These are phyloP conservation scores for Stegodyphus dumicola DNA, from an alignment of 1,140 invertebrate species.

Conservation along the genomic window DNA sequence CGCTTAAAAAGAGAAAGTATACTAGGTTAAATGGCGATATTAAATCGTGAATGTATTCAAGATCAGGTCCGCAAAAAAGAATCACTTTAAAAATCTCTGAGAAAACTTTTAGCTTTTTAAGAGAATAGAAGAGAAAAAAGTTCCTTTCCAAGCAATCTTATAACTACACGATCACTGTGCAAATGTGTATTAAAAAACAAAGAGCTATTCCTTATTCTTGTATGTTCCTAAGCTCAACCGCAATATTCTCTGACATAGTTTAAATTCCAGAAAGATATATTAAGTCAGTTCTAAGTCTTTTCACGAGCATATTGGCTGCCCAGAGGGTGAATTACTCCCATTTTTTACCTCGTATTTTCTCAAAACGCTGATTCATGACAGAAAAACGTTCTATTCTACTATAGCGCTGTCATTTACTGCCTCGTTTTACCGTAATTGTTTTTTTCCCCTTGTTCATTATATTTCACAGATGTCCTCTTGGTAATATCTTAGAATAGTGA, in stretches of 20 bases:
- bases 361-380: slow-evolving; percentile 37
- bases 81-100: too few relatives aligned
- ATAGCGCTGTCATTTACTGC: slow-evolving; percentile 14
- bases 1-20: too few relatives aligned
- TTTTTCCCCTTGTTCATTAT: not conserved
- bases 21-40: too few relatives aligned
- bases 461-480: not conserved
- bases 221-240: not conserved
- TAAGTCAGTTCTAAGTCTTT: slow-evolving; percentile 32
- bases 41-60: too few relatives aligned
- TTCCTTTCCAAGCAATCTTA: not conserved
- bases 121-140: too few relatives aligned
- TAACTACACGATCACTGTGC: slow-evolving; percentile 15
- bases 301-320: slow-evolving; percentile 11
- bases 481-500: not conserved
- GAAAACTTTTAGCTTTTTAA: too few relatives aligned
- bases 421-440: slow-evolving; percentile 22
- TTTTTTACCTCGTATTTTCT: slow-evolving; percentile 27
- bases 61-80: too few relatives aligned
- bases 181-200: slow-evolving; percentile 5
- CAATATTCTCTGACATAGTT: slow-evolving; percentile 20
- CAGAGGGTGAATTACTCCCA: slow-evolving; percentile 14
- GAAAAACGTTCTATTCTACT: slow-evolving; percentile 4
- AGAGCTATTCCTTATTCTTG: not conserved
- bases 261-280: slow-evolving; percentile 33